Evolutionary conservation across 2,113 vertebrate species (phyloP).

Genomic region (Cryptomyrus ogoouensis): DNA sequence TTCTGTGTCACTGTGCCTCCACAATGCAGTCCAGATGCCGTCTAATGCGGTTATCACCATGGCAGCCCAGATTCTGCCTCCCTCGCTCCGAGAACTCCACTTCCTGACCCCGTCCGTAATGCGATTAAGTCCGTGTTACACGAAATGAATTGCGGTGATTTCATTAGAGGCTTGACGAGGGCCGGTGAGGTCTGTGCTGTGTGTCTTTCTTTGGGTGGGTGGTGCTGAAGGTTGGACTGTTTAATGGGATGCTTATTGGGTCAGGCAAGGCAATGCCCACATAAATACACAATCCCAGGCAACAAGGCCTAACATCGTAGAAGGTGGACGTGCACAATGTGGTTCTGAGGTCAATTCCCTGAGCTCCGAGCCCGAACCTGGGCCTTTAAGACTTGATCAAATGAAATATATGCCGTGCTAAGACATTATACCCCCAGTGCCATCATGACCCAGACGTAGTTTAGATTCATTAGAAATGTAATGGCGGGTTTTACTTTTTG

Average conservation of each 20-base stretch:
- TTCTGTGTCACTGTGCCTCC: not conserved
- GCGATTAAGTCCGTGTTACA: constrained; percentile 66
- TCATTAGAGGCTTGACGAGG: constrained; percentile 61
- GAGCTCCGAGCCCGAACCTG: not conserved
- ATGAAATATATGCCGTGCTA: not conserved
- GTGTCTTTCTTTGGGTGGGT: not conserved
- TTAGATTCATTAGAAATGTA: not conserved
- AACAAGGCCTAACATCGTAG: not conserved
- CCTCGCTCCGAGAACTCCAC: constrained; percentile 40
- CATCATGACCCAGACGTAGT: not conserved
- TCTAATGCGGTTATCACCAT: constrained; percentile 41
- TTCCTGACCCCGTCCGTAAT: constrained; percentile 53
- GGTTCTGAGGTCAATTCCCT: not conserved
- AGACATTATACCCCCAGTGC: not conserved
- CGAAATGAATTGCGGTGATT: constrained; percentile 60
- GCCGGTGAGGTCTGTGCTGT: constrained; percentile 27
- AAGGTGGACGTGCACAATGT: not conserved
- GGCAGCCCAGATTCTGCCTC: constrained; percentile 24
- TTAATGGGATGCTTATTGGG: not conserved
- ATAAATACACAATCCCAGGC: not conserved
- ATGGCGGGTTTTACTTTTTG: not conserved
- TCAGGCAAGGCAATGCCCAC: not conserved
- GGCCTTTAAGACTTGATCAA: not conserved
- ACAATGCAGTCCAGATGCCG: constrained; percentile 12
- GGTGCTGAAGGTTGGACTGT: not conserved